These are phyloP conservation scores for Agrotis puta DNA, from an alignment of 2,888 invertebrate genomes.

Conservation along the genomic window DNA sequence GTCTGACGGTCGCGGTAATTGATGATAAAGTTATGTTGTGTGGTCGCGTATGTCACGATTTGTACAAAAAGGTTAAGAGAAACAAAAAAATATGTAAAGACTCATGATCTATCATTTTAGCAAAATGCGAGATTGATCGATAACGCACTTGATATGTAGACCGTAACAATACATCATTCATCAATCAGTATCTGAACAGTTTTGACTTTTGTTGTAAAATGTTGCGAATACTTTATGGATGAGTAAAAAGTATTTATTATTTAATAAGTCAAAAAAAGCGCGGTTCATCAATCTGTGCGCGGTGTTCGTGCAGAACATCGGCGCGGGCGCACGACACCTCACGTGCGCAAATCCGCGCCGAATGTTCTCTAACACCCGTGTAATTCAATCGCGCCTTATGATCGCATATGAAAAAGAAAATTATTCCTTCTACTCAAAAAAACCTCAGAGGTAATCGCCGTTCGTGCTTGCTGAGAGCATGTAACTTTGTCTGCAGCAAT, in stretches of 20 bases:
- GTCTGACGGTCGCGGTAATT: slow-evolving; percentile 67
- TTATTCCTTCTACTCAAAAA: slow-evolving; percentile 68
- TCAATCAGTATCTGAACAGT: slow-evolving; percentile 43
- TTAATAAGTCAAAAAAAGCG: slow-evolving; percentile 50
- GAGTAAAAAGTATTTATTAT: slow-evolving; percentile 51
- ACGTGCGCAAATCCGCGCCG: slow-evolving; percentile 73
- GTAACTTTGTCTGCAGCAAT: slow-evolving; percentile 60
- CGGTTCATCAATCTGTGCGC: slow-evolving; percentile 69
- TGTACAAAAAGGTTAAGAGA: slow-evolving; percentile 15
- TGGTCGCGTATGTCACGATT: slow-evolving; percentile 49
- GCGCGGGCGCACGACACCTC: slow-evolving; percentile 65
- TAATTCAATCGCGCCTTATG: slow-evolving; percentile 78
- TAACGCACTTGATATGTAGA: slow-evolving; percentile 20
- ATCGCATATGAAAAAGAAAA: slow-evolving; percentile 68
- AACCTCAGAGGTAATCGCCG: slow-evolving; percentile 62
- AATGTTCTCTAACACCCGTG: slow-evolving; percentile 81
- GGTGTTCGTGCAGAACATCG: slow-evolving; percentile 65
- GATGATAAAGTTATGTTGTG: slow-evolving; percentile 62
- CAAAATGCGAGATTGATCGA: slow-evolving; percentile 45
- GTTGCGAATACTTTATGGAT: slow-evolving; percentile 39
- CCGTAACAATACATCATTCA: slow-evolving; percentile 32
- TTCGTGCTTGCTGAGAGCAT: slow-evolving; percentile 65
- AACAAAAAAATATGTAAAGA: slow-evolving; percentile 26
- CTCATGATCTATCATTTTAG: slow-evolving; percentile 21
- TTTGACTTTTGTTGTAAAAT: slow-evolving; percentile 36